Conservation (phyloP, 2,888 invertebrate species). For the Scaeva pyrastri region DNA sequence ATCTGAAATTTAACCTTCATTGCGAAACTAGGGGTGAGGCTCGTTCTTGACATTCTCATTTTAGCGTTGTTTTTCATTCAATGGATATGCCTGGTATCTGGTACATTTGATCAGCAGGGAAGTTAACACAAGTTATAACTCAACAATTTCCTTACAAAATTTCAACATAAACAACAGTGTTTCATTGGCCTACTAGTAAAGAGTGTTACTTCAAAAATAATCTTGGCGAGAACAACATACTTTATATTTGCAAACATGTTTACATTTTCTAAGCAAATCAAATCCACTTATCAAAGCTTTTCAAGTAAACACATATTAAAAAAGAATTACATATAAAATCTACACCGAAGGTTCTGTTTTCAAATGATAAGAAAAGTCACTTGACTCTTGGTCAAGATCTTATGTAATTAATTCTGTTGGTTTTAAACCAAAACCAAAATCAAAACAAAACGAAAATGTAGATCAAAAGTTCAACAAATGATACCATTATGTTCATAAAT, state of each 20-base stretch:
- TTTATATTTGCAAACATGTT: neutral
- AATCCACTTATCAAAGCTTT: neutral
- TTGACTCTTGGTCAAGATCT: constrained; percentile 8
- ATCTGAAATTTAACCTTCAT: too few relatives aligned
- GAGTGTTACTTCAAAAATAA: neutral
- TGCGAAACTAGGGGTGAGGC: too few relatives aligned
- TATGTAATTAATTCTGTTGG: neutral
- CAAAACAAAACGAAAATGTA: neutral
- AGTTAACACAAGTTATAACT: too few relatives aligned
- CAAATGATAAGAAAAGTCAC: neutral
- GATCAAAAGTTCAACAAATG: neutral
- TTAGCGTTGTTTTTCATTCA: too few relatives aligned
- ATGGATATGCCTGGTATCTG: too few relatives aligned
- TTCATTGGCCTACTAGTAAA: neutral
- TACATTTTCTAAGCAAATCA: neutral
- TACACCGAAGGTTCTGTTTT: neutral
- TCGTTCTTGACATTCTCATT: too few relatives aligned
- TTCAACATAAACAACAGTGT: too few relatives aligned
- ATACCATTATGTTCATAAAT: neutral
- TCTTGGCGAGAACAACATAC: neutral
- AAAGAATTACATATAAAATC: neutral
- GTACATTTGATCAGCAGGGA: too few relatives aligned
- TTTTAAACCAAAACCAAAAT: neutral
- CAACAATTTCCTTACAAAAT: too few relatives aligned
- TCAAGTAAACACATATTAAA: neutral